Conservation (phyloP, 1,140 invertebrate species). For the Rhagoletis pomonella region DNA sequence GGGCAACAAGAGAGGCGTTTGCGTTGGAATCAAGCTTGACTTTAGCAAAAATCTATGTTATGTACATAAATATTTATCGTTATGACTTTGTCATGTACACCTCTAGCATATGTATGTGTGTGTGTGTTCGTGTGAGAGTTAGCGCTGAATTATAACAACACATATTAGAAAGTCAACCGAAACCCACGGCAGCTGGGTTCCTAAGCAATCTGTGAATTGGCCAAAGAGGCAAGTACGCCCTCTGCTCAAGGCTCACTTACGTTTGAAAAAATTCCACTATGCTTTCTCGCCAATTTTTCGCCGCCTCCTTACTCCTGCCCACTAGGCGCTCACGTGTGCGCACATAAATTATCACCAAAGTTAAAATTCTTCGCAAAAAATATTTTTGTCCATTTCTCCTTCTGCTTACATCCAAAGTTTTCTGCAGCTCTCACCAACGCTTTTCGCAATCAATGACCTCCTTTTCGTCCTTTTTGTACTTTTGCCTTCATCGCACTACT, state of each 20-base stretch:
- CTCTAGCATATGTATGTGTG: neutral
- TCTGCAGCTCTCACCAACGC: neutral
- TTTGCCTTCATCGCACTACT: neutral
- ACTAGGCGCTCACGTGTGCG: neutral
- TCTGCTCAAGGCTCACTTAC: neutral
- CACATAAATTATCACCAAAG: conserved; percentile 31
- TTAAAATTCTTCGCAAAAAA: conserved; percentile 21
- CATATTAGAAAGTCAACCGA: conserved; percentile 19
- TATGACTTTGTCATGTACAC: neutral
- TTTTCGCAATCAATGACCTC: neutral
- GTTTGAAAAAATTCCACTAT: neutral
- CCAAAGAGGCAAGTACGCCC: neutral
- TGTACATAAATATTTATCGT: neutral
- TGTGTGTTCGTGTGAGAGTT: neutral
- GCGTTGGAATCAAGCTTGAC: neutral
- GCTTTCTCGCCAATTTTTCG: neutral
- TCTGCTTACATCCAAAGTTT: neutral
- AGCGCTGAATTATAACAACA: conserved; percentile 1
- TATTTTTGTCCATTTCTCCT: neutral
- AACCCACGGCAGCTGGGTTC: conserved; percentile 6
- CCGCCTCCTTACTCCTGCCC: neutral
- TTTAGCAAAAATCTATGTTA: neutral
- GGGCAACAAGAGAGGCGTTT: neutral
- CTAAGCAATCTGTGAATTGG: neutral
- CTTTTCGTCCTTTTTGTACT: neutral